These are phyloP conservation scores for Lucinisca nassula DNA, from an alignment of 2,888 invertebrate genomes.

Conservation along the genomic window DNA sequence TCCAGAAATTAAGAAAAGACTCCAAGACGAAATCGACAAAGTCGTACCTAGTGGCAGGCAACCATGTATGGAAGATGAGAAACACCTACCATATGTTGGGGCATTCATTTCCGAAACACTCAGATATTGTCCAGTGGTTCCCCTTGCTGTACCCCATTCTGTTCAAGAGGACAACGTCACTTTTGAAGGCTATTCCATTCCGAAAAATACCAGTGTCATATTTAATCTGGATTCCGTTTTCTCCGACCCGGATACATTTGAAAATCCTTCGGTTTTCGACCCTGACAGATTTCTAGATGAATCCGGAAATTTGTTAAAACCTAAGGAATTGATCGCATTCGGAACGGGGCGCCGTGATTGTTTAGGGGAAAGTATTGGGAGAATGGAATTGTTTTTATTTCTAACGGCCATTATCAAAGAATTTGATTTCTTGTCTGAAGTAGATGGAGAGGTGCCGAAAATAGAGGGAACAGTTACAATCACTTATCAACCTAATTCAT, in stretches of 20 bases:
- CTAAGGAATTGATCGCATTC: slow-evolving; percentile 72
- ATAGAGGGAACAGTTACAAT: not conserved
- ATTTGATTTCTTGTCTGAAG: slow-evolving; percentile 25
- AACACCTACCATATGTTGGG: not conserved
- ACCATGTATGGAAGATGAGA: not conserved
- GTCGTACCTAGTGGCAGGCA: not conserved
- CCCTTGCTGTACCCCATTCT: no score
- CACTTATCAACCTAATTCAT: not conserved
- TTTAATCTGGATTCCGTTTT: slow-evolving; percentile 60
- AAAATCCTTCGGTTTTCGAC: slow-evolving; percentile 79
- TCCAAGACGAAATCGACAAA: not conserved
- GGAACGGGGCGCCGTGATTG: slow-evolving; percentile 75
- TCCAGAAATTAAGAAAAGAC: not conserved
- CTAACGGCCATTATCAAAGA: slow-evolving; percentile 47
- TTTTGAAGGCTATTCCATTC: slow-evolving; percentile 81
- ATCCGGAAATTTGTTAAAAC: slow-evolving; percentile 53
- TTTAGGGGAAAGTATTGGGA: slow-evolving; percentile 58
- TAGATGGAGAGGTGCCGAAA: not conserved
- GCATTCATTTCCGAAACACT: not conserved
- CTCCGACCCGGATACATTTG: slow-evolving; percentile 69
- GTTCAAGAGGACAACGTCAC: no score
- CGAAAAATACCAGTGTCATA: slow-evolving; percentile 73
- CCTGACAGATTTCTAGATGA: slow-evolving; percentile 84
- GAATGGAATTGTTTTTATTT: slow-evolving; percentile 69
- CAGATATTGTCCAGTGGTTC: no score